Percentiles rank a stretch among this genome's conserved stretches.
Evolutionary conservation across 2,113 vertebrate species (phyloP).

Genomic region (Stomatorhinus ivindoensis): DNA sequence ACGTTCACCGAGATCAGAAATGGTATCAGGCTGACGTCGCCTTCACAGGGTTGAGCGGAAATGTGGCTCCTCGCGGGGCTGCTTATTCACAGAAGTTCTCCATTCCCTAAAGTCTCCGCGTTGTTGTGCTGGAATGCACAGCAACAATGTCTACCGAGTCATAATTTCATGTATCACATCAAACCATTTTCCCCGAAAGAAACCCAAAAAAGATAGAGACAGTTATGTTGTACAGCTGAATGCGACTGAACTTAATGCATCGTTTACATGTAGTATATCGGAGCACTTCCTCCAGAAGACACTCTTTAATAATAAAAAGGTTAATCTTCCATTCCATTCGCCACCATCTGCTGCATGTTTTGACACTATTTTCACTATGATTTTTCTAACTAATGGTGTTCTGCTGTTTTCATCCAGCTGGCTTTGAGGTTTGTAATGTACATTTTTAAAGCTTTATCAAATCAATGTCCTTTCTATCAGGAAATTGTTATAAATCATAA

Average conservation of each 20-base stretch:
- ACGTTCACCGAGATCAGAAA: neutral
- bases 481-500: neutral
- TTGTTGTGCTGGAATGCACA: neutral
- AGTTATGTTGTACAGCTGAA: neutral
- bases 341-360: neutral
- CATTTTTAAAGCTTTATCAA: neutral
- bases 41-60: neutral
- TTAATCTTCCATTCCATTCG: neutral
- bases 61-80: neutral
- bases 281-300: neutral
- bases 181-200: neutral
- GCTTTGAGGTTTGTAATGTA: neutral
- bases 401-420: neutral
- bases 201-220: neutral
- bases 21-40: neutral
- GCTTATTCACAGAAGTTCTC: neutral
- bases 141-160: neutral
- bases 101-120: neutral
- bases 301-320: neutral
- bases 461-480: neutral
- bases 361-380: neutral
- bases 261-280: neutral
- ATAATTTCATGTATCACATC: neutral
- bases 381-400: neutral
- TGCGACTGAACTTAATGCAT: neutral